Conservation (phyloP, 2,797 vertebrate species). For the Craterocephalus amniculus region DNA sequence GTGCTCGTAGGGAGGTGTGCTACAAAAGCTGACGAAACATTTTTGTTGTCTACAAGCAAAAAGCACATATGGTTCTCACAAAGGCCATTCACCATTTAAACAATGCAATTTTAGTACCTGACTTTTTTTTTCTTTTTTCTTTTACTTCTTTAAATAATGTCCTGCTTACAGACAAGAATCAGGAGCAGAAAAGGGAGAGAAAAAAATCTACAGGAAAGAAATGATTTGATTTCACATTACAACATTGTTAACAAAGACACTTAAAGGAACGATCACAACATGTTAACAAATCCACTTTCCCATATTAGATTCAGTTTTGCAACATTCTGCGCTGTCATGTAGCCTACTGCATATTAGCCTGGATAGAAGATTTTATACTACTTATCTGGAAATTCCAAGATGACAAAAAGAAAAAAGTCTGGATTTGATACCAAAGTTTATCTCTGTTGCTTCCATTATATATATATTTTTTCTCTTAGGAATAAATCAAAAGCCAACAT, state of each 20-base stretch:
- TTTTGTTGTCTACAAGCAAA: constrained; percentile 61
- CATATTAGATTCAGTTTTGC: constrained; percentile 10
- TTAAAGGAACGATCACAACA: constrained; percentile 48
- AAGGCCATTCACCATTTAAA: constrained; percentile 76
- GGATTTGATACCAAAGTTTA: constrained; percentile 1
- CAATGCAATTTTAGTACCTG: constrained; percentile 41
- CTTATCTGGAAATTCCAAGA: constrained; percentile 27
- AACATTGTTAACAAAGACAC: constrained; percentile 60
- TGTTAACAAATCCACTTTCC: constrained; percentile 26
- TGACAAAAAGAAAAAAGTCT: constrained; percentile 13
- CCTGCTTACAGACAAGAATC: constrained; percentile 65
- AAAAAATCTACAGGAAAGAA: constrained; percentile 51
- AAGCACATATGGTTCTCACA: constrained; percentile 78
- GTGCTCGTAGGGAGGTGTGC: constrained; percentile 31
- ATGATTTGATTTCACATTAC: constrained; percentile 50
- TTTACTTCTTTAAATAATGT: constrained; percentile 29
- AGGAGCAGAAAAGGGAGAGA: constrained; percentile 57
- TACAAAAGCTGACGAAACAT: constrained; percentile 49
- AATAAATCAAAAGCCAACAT: constrained; percentile 29
- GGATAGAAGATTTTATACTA: constrained; percentile 21
- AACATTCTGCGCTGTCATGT: constrained; percentile 70
- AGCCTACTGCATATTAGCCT: constrained; percentile 40
- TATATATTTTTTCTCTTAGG: constrained; percentile 2
- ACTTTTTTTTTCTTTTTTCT: constrained; percentile 9
- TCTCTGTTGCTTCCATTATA: constrained; percentile 28